Percentiles rank a stretch among this genome's conserved stretches.
Conservation (phyloP, 1,140 invertebrate genomes). For the Achroia grisella region DNA sequence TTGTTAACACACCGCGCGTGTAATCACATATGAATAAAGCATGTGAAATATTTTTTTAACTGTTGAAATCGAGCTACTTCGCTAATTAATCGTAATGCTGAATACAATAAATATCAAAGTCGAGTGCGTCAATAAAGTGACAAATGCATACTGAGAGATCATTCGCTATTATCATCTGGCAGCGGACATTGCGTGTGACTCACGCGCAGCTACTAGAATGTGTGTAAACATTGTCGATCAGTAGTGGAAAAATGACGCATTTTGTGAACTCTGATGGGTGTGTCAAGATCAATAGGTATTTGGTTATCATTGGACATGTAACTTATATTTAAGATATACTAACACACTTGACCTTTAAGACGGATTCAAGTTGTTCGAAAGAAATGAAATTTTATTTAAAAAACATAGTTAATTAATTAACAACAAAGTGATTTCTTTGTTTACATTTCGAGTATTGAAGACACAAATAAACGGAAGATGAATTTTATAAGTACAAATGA, state of each 20-base stretch:
- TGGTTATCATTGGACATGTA: slow-evolving; percentile 10
- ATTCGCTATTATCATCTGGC: slow-evolving; percentile 39
- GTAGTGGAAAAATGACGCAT: slow-evolving; percentile 50
- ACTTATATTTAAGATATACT: slow-evolving; percentile 33
- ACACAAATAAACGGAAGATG: too few relatives aligned
- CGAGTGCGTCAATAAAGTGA: slow-evolving; percentile 24
- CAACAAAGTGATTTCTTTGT: too few relatives aligned
- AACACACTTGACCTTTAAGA: neutral
- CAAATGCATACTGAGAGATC: slow-evolving; percentile 39
- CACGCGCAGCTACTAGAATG: slow-evolving; percentile 48
- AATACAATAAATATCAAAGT: slow-evolving; percentile 11
- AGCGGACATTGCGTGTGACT: slow-evolving; percentile 38
- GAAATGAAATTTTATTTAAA: too few relatives aligned
- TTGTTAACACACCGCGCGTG: slow-evolving; percentile 17
- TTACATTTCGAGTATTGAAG: too few relatives aligned
- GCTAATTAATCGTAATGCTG: slow-evolving; percentile 4
- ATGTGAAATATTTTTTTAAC: slow-evolving; percentile 1
- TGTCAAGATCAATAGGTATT: slow-evolving; percentile 23
- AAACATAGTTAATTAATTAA: too few relatives aligned
- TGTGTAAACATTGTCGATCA: slow-evolving; percentile 50
- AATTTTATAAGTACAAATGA: too few relatives aligned
- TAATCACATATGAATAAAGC: slow-evolving; percentile 7
- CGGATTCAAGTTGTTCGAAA: too few relatives aligned
- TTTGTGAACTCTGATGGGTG: slow-evolving; percentile 35
- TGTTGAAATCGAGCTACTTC: slow-evolving; percentile 7